These are phyloP conservation scores for Drosophila borealis DNA, from an alignment of 2,888 invertebrate genomes.

Conservation along the genomic window DNA sequence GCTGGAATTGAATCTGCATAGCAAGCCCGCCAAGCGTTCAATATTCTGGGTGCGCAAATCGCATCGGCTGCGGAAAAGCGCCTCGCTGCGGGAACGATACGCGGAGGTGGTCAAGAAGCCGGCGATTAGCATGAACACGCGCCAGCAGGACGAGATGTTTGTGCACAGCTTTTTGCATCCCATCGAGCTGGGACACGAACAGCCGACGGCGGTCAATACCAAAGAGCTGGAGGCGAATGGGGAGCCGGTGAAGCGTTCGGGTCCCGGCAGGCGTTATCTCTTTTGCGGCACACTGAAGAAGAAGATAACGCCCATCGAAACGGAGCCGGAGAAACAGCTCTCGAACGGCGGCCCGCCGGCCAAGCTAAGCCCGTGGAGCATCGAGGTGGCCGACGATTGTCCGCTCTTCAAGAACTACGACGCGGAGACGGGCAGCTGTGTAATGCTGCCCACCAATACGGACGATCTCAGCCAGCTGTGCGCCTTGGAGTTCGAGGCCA, in stretches of 20 bases:
- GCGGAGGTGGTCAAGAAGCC: constrained; percentile 83
- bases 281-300: constrained; percentile 84
- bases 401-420: constrained; percentile 84
- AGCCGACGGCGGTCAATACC: constrained; percentile 12
- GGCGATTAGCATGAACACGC: constrained; percentile 84
- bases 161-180: constrained; percentile 84
- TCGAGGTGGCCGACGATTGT: constrained; percentile 77
- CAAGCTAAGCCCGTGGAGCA: constrained; percentile 78
- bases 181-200: constrained; percentile 73
- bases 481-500: constrained; percentile 86
- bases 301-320: constrained; percentile 84
- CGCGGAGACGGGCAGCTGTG: constrained; percentile 85
- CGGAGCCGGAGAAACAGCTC: constrained; percentile 78
- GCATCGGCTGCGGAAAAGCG: constrained; percentile 82
- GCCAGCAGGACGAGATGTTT: constrained; percentile 83
- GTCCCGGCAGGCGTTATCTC: constrained; percentile 77
- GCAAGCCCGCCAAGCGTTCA: constrained; percentile 81
- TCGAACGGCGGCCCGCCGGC: constrained; percentile 68
- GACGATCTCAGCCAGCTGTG: constrained; percentile 83
- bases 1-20: constrained; percentile 82
- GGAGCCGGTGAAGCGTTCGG: constrained; percentile 61
- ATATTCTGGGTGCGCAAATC: constrained; percentile 84
- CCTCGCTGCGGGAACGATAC: constrained; percentile 83
- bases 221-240: constrained; percentile 63
- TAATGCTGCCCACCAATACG: constrained; percentile 85